These are phyloP conservation scores for Antheraea mylitta DNA, from an alignment of 1,140 invertebrate genomes.

Conservation along the genomic window DNA sequence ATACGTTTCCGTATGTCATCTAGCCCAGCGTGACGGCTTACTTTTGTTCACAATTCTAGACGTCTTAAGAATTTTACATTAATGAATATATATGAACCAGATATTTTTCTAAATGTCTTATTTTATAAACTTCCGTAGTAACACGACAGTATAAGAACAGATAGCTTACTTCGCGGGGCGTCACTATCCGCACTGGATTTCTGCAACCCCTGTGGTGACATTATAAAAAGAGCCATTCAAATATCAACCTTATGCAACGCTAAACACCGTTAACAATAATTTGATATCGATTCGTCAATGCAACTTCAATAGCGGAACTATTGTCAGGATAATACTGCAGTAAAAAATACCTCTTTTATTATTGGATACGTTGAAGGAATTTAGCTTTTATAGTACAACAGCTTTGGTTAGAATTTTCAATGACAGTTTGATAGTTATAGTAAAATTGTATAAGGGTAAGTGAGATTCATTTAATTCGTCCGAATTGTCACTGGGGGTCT, in stretches of 20 bases:
- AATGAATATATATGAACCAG: background rate
- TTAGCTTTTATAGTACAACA: constrained; percentile 25
- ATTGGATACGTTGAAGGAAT: constrained; percentile 27
- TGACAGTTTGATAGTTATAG: constrained; percentile 27
- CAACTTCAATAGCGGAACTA: constrained; percentile 68
- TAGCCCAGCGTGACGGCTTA: too few relatives aligned
- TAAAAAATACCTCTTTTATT: constrained; percentile 70
- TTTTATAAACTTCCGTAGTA: constrained; percentile 26
- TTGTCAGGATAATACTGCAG: constrained; percentile 72
- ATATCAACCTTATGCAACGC: constrained; percentile 41
- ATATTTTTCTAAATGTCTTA: background rate
- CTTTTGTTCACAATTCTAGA: too few relatives aligned
- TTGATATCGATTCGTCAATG: constrained; percentile 49
- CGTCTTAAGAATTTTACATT: background rate
- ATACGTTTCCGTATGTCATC: too few relatives aligned
- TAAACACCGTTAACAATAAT: constrained; percentile 39
- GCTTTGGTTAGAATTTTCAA: constrained; percentile 31
- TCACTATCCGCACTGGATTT: constrained; percentile 69
- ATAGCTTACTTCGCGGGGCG: constrained; percentile 75
- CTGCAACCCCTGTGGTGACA: constrained; percentile 70
- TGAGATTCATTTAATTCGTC: constrained; percentile 74
- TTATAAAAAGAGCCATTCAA: constrained; percentile 37
- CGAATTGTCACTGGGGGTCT: constrained; percentile 66
- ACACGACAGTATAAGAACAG: constrained; percentile 61
- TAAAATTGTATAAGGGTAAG: constrained; percentile 64